Conservation (phyloP, 2,888 invertebrate genomes). For the Matsumyia berberina region DNA sequence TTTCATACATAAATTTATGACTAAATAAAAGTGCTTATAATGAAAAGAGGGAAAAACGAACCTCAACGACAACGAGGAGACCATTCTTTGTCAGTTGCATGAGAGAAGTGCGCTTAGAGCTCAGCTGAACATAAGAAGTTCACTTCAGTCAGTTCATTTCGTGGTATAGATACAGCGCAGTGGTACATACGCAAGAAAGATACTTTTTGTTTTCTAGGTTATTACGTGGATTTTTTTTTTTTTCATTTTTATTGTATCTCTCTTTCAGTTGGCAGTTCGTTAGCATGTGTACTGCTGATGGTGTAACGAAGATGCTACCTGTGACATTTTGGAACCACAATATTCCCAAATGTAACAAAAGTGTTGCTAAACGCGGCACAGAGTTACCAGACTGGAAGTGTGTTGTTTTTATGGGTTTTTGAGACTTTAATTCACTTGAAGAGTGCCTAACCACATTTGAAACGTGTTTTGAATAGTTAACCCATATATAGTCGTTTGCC, state of each 20-base stretch:
- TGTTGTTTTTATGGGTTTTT: slow-evolving; percentile 1
- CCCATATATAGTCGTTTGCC: neutral
- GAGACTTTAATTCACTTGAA: neutral
- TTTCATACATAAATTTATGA: slow-evolving; percentile 38
- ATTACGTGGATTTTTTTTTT: slow-evolving; percentile 12
- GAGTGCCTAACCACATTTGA: slow-evolving; percentile 1
- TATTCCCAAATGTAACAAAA: slow-evolving; percentile 7
- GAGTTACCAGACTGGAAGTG: slow-evolving; percentile 43
- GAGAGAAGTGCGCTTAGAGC: slow-evolving; percentile 58
- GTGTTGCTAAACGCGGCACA: slow-evolving; percentile 12
- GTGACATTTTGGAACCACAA: slow-evolving; percentile 57
- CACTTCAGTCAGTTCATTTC: slow-evolving; percentile 42
- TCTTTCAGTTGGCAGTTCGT: slow-evolving; percentile 20
- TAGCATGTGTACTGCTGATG: slow-evolving; percentile 29
- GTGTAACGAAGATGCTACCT: slow-evolving; percentile 32
- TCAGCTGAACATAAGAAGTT: slow-evolving; percentile 58
- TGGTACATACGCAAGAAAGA: slow-evolving; percentile 3
- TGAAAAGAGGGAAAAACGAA: slow-evolving; percentile 14
- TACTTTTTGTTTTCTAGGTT: slow-evolving; percentile 32
- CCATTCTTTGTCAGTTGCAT: slow-evolving; percentile 48
- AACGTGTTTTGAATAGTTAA: slow-evolving; percentile 14
- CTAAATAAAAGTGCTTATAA: neutral
- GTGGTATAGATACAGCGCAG: slow-evolving; percentile 7
- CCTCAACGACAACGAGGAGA: slow-evolving; percentile 13
- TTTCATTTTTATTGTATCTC: slow-evolving; percentile 1